These are phyloP conservation scores for Neomonachus schauinslandi DNA, from an alignment of 2,113 vertebrate genomes.

Conservation along the genomic window DNA sequence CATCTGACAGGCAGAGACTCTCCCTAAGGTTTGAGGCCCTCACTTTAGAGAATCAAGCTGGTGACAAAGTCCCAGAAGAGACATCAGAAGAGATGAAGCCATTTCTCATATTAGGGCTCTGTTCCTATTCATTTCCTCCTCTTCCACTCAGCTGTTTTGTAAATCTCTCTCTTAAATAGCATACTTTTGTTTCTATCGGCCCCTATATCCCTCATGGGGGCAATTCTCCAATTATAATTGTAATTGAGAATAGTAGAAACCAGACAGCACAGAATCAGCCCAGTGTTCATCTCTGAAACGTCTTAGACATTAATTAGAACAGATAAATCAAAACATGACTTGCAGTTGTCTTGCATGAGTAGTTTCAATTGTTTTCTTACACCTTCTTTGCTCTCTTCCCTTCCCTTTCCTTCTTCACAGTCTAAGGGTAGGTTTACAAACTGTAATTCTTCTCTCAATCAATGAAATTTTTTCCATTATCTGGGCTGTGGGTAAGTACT, in stretches of 20 bases:
- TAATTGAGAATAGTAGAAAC: conserved; percentile 17
- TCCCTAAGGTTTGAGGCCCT: neutral
- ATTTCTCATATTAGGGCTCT: neutral
- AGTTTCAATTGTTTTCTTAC: neutral
- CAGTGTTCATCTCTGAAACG: neutral
- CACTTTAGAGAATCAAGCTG: neutral
- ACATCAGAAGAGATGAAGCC: neutral
- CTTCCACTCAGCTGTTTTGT: neutral
- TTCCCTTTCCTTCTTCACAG: neutral
- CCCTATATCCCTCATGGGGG: neutral
- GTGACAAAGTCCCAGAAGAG: neutral
- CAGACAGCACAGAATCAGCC: neutral
- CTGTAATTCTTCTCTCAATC: neutral
- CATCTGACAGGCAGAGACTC: neutral
- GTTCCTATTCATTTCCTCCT: neutral
- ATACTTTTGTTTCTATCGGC: neutral
- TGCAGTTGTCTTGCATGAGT: neutral
- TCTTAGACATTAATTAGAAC: conserved; percentile 15
- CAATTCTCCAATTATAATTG: neutral
- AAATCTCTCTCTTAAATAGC: neutral
- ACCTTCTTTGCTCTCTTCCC: neutral
- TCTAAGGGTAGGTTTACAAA: neutral
- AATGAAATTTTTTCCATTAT: neutral
- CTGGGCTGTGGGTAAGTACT: neutral
- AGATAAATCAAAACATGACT: neutral